phyloP scores from a whole-genome alignment of 2,797 vertebrate genomes.

The Prionace glauca region DNA sequence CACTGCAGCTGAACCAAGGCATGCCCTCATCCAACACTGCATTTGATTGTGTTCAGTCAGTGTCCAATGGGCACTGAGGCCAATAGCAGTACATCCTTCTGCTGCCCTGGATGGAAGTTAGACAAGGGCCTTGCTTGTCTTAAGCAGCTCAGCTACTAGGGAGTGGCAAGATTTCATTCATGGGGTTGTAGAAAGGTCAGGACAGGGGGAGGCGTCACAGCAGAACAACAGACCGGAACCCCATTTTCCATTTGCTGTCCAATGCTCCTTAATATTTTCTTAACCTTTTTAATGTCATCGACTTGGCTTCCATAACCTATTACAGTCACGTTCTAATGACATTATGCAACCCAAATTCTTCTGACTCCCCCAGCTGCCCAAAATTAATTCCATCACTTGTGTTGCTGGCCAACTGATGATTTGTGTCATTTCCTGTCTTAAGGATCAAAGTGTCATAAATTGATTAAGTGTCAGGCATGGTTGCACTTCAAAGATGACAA shows the following conservation, averaged over 20 bases:
- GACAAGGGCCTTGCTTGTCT: background rate
- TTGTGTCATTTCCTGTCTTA: background rate
- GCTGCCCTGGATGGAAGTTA: background rate
- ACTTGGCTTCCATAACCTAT: background rate
- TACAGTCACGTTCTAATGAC: background rate
- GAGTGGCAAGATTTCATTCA: background rate
- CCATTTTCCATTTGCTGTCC: background rate
- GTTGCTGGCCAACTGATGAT: background rate
- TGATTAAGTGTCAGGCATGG: background rate
- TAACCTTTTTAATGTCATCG: conserved; percentile 3
- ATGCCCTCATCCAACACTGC: background rate
- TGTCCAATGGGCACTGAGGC: background rate
- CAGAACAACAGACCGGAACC: background rate
- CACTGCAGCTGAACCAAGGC: background rate
- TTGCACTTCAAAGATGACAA: background rate
- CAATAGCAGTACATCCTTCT: background rate
- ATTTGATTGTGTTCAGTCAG: background rate
- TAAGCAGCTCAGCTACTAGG: background rate
- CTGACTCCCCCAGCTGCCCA: background rate
- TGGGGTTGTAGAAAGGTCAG: background rate
- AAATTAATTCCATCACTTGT: background rate
- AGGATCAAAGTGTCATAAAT: background rate
- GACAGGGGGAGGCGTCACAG: background rate
- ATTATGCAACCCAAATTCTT: background rate
- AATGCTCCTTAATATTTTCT: background rate